Base-by-base conservation (phyloP, 2,797 vertebrate genomes). In the Gymnothorax javanicus region DNA sequence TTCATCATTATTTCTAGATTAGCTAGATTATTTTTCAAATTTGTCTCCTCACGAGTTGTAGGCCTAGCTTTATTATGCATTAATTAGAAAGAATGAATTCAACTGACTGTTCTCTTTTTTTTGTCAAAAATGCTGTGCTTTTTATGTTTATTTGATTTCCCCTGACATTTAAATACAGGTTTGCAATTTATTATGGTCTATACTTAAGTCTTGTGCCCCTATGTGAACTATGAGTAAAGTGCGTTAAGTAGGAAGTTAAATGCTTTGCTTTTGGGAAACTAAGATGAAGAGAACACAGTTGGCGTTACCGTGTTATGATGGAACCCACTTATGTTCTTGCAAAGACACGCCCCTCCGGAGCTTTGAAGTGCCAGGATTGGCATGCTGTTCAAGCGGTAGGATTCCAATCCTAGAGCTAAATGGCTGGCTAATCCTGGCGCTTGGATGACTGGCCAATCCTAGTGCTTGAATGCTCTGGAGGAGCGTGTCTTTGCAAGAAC, bases 121-220 rank as follows among this genome's bases (percentile, higher is more conserved):
- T 20, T 83, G 13, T 60, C 57, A 59, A 25, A 11, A 57, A 57
- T 58, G 52, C 9, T 17, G 52, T 56, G 81, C 23, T 57, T 83
- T 59, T 83, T 12, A 58, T 57, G 15, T 20, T 54, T 20, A 23
- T 83, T 1, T 20, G 25, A 57, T 56, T 25, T 0, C 58, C 56
- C 56, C 9, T 83, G 82, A 58, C 82, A 83, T 60, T 83, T 83
- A 25, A 59, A 83, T 81, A 52, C 77, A 81, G 23, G 52, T 52
- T 81, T 56, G 52, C 7, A 81, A 81, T 81, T 23, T 23, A 54
- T 81, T 81, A 27, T 50, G 3, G 43, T 56, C 17, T 81, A 54
- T 81, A 81, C 52, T 54, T 43, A 52, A 56, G 50, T 56, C 9
- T 17, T 77, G 50, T 81, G 56, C 77, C 52, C 77, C 3, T 17